Base-by-base conservation (phyloP, 2,888 invertebrate genomes). In the Mythimna ferrago region DNA sequence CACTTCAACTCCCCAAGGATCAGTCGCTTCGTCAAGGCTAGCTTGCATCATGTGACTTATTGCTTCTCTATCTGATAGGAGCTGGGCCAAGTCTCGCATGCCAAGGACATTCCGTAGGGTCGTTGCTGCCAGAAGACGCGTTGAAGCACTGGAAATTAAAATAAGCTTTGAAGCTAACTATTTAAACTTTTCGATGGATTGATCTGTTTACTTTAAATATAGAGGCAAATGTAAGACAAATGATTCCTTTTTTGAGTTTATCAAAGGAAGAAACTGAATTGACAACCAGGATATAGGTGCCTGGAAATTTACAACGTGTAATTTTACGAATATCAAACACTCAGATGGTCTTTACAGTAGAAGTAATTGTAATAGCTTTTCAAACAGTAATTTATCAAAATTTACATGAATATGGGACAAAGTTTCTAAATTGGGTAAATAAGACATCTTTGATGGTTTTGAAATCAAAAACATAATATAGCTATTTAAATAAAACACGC, bases 1-100 rank as follows among this genome's bases (percentile, higher is more conserved):
- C 19, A 99, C 99, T 95, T 99, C 98, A 57, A 99, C 98, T 44
- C 99, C 99, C 99, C 99, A 99, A 2, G 98, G 98, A 89, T 98
- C 98, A 0, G 99, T 98, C 56, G 98, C 98, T 76, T 98, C 98
- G 87, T 99, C 98, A 80, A 99, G 93, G 62, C 98, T 97, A 58
- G 97, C 94, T 93, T 99, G 98, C 99, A 99, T 99, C 81, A 98
- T 97, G 90, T 98, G 98, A 61, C 99, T 98, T 88, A 99, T 99
- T 19, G 98, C 98, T 92, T 99, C 99, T 69, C 99, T 96, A 91
- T 99, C 99, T 0, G 98, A 98, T 21, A 99, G 96, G 74, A 99
- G 97, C 94, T 99, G 99, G 2, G 99, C 98, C 76, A 99, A 96
- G 92, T 98, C 99, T 69, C 98, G 97, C 77, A 99, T 99, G 56